Conservation (phyloP, 1,140 invertebrate genomes). For the Bemisia tabaci region DNA sequence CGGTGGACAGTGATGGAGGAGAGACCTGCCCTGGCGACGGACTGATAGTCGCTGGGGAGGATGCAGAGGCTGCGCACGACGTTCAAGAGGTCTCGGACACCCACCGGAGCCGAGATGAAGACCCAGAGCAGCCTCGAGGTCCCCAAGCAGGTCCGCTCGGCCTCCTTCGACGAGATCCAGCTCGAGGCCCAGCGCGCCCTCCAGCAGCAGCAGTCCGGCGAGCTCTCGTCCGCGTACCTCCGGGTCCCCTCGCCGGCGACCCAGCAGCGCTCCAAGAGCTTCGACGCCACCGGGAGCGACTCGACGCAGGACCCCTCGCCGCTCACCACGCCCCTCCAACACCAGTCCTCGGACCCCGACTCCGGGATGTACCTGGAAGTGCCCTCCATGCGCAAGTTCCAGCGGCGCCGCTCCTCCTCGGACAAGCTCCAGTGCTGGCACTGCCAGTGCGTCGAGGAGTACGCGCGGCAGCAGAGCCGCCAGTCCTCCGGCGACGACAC, state of each 20-base stretch:
- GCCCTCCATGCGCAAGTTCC: conserved; percentile 41
- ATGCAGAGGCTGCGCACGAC: conserved; percentile 73
- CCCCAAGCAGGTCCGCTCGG: conserved; percentile 69
- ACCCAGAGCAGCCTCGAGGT: conserved; percentile 76
- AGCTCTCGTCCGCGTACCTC: conserved; percentile 17
- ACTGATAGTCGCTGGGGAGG: too few species aligned
- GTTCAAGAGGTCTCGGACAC: conserved; percentile 70
- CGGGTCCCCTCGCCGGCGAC: conserved; percentile 31
- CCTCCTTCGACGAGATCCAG: conserved; percentile 78
- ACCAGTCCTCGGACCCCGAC: conserved; percentile 29
- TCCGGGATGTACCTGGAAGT: conserved; percentile 49
- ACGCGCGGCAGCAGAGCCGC: conserved; percentile 15
- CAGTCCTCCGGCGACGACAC: conserved; percentile 22
- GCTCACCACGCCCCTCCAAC: not conserved
- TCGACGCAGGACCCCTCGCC: conserved; percentile 37
- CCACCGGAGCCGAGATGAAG: conserved; percentile 77
- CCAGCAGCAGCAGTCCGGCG: conserved; percentile 30
- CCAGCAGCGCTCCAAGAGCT: conserved; percentile 53
- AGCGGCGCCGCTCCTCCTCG: conserved; percentile 43
- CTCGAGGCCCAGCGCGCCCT: conserved; percentile 48
- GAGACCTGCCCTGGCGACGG: too few species aligned
- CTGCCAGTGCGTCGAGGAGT: conserved; percentile 40
- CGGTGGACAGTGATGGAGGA: too few species aligned
- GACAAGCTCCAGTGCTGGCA: conserved; percentile 48
- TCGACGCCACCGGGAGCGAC: conserved; percentile 58